phyloP scores from a whole-genome alignment of 2,113 vertebrate species.

The Nothocercus julius region DNA sequence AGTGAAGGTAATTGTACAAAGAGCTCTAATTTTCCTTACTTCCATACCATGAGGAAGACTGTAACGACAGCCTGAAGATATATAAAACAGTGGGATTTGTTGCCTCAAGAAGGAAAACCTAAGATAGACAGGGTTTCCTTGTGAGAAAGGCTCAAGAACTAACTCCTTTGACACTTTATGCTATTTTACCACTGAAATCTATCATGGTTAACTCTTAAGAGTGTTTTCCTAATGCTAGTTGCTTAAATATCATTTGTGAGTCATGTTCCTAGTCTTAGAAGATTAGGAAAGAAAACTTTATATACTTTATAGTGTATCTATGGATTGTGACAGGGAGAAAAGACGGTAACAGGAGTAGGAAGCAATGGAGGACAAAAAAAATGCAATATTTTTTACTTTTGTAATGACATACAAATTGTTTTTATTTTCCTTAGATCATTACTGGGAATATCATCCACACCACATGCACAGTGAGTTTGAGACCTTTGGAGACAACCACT shows the following conservation, averaged over 20 bases:
- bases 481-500: conserved; percentile 89
- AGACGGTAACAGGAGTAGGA: neutral
- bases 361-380: neutral
- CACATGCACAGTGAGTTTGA: conserved; percentile 90
- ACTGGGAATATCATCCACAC: conserved; percentile 91
- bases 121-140: neutral
- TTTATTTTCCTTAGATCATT: conserved; percentile 81
- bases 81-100: neutral
- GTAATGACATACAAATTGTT: neutral
- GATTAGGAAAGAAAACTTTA: neutral
- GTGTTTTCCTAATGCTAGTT: neutral
- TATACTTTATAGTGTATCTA: too few relatives aligned
- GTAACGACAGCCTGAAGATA: neutral
- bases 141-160: neutral
- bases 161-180: neutral
- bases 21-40: neutral
- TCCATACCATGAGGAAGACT: neutral
- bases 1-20: neutral
- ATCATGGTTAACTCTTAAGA: neutral
- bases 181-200: neutral
- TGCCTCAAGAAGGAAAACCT: neutral
- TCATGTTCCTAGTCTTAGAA: neutral
- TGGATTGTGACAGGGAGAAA: neutral
- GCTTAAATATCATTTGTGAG: neutral
- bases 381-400: neutral